A percentile compares a stretch with the other conserved stretches of the same genome.
These are phyloP conservation scores for Mus spicilegus DNA, from an alignment of 2,113 vertebrate species.

Conservation along the genomic window DNA sequence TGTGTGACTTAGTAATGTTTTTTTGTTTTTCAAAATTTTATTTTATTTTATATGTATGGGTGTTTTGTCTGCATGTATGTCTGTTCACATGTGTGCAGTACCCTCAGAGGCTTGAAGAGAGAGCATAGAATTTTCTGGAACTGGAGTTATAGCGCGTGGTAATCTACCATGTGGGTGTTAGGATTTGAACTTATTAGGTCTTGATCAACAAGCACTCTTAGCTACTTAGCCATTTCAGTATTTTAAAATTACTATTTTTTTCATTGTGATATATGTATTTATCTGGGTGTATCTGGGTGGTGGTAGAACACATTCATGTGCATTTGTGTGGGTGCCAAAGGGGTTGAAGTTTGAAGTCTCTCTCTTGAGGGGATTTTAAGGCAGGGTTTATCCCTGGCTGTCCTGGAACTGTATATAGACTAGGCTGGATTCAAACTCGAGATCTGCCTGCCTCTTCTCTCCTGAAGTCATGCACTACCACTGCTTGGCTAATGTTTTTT, in stretches of 20 bases:
- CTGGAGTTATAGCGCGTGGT: neutral
- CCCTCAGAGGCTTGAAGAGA: neutral
- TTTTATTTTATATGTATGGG: neutral
- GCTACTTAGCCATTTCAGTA: neutral
- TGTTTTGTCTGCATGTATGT: neutral
- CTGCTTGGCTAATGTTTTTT: too few relatives aligned
- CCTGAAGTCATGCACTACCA: too few relatives aligned
- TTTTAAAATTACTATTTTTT: neutral
- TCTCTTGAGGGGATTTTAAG: too few relatives aligned
- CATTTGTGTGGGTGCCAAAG: too few relatives aligned
- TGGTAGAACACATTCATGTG: too few relatives aligned
- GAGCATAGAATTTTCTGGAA: neutral
- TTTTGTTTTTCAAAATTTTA: neutral
- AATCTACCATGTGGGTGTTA: neutral
- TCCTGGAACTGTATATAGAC: neutral
- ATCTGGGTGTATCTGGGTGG: too few relatives aligned
- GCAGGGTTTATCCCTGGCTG: neutral
- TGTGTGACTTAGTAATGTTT: neutral
- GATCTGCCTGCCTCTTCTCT: neutral
- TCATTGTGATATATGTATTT: too few relatives aligned
- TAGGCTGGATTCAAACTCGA: neutral
- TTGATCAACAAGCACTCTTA: neutral
- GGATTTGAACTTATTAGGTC: neutral
- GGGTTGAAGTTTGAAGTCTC: too few relatives aligned
- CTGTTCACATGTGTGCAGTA: neutral